phyloP scores from a whole-genome alignment of 2,113 vertebrate genomes.

The Pseudolaguvia tuberculata region DNA sequence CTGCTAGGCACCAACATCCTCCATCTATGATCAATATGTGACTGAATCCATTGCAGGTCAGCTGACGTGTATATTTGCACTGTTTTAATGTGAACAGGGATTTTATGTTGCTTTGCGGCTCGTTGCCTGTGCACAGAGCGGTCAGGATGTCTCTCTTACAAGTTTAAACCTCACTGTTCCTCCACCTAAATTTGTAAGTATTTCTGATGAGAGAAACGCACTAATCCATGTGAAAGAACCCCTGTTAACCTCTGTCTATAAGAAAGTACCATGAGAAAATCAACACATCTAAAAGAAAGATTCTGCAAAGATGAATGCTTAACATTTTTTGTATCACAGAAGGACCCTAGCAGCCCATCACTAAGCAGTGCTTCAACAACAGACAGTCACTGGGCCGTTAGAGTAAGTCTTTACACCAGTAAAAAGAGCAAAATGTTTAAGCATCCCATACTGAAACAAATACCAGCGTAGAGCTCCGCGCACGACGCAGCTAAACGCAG shows the following conservation, averaged over 20 bases:
- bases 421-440: too few species aligned
- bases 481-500: too few species aligned
- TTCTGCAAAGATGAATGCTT: neutral
- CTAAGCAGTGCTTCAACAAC: conserved; percentile 70
- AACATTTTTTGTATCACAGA: conserved; percentile 66
- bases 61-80: neutral
- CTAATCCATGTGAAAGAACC: neutral
- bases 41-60: neutral
- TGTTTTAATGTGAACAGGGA: conserved; percentile 69
- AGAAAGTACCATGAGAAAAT: conserved; percentile 2
- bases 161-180: conserved; percentile 79
- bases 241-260: neutral
- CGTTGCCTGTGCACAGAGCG: conserved; percentile 89
- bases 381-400: conserved; percentile 86
- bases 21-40: neutral
- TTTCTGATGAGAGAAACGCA: neutral
- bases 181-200: conserved; percentile 93
- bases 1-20: neutral
- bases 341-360: conserved; percentile 86
- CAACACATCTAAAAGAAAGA: neutral
- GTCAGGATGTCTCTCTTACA: conserved; percentile 82
- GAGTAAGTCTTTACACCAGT: conserved; percentile 71
- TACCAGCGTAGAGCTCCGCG: too few species aligned
- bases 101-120: conserved; percentile 88
- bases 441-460: too few species aligned